These are phyloP conservation scores for Aphyosemion australe DNA, from an alignment of 2,113 vertebrate genomes.

Conservation along the genomic window DNA sequence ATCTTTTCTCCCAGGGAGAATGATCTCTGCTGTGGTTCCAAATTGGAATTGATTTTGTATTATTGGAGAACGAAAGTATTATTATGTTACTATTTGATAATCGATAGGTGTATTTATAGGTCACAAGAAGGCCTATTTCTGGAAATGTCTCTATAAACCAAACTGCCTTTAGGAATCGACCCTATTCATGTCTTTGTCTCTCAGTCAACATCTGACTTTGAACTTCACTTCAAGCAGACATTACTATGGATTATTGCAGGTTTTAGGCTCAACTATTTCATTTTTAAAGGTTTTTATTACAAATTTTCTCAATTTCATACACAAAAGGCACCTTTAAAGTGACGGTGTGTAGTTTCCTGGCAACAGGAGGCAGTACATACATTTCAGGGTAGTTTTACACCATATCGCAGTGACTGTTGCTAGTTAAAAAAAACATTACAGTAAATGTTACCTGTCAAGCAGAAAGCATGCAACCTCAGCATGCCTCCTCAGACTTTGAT, in stretches of 20 bases:
- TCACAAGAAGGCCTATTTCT: neutral
- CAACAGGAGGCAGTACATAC: too few species aligned
- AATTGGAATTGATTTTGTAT: neutral
- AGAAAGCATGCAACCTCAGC: too few species aligned
- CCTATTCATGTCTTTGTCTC: constrained; percentile 14
- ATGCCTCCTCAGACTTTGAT: too few species aligned
- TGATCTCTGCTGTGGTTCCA: neutral
- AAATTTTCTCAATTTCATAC: neutral
- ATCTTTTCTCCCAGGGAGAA: constrained; percentile 11
- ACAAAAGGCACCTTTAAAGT: neutral
- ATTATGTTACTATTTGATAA: constrained; percentile 3
- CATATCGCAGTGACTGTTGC: too few species aligned
- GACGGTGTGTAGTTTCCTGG: too few species aligned
- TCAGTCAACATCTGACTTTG: constrained; percentile 30
- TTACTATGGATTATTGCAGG: constrained; percentile 9
- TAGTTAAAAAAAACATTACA: too few species aligned
- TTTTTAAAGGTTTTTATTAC: constrained; percentile 9
- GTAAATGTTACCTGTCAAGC: too few species aligned
- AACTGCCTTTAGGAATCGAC: constrained; percentile 3
- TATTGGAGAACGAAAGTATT: neutral
- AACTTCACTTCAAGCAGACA: constrained; percentile 31
- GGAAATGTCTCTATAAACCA: constrained; percentile 8
- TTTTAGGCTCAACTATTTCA: neutral
- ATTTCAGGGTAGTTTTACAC: too few species aligned
- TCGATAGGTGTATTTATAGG: neutral